Conservation (phyloP, 2,888 invertebrate species). For the Orchesellides sinensis region DNA sequence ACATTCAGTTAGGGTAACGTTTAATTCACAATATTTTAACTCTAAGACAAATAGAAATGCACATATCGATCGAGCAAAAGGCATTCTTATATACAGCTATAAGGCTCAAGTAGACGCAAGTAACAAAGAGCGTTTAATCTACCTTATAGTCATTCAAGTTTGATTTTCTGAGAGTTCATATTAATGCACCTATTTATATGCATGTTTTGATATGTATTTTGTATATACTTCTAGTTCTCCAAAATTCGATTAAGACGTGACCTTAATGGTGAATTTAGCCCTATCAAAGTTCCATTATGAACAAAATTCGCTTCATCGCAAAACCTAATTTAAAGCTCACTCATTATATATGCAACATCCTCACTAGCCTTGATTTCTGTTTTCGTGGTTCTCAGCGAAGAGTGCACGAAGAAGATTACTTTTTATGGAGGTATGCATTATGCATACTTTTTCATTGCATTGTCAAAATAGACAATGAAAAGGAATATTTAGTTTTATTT, state of each 20-base stretch:
- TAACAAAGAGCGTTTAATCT: no score
- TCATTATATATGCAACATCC: conserved; percentile 27
- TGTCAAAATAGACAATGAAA: neutral
- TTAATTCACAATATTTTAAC: no score
- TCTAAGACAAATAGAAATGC: no score
- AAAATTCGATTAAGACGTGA: conserved; percentile 52
- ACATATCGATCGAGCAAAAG: no score
- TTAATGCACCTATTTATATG: no score
- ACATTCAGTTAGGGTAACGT: no score
- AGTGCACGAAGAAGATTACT: conserved; percentile 10
- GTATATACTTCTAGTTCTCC: no score
- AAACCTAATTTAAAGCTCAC: conserved; percentile 20
- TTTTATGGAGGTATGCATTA: conserved; percentile 13
- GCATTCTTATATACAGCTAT: no score
- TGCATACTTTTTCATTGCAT: conserved; percentile 4
- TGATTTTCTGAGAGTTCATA: no score
- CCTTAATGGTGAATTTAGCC: conserved; percentile 54
- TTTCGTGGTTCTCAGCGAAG: neutral
- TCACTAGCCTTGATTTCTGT: conserved; percentile 44
- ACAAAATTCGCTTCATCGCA: conserved; percentile 13
- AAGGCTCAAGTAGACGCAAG: no score
- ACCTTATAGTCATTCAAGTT: no score
- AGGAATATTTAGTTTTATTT: conserved; percentile 10
- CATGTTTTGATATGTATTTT: no score
- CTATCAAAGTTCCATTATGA: conserved; percentile 57